Percentiles rank a stretch among this genome's conserved stretches.
phyloP scores from a whole-genome alignment of 2,888 invertebrate genomes.

The Micoletzkya japonica region DNA sequence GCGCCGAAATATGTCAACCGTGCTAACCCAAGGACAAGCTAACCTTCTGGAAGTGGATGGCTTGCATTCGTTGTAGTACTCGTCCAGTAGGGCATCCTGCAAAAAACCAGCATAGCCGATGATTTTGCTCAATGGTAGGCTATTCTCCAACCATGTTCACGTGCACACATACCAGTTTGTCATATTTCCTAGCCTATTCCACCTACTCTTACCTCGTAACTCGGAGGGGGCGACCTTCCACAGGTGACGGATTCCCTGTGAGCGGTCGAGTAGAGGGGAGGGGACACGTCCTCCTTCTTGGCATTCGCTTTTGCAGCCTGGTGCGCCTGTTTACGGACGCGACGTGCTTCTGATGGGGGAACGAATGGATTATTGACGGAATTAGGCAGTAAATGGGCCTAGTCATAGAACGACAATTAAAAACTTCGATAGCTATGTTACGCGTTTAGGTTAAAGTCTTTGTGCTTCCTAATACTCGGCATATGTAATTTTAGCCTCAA shows the following conservation, averaged over 20 bases:
- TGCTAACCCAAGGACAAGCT: neutral
- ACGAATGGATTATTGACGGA: too few relatives aligned
- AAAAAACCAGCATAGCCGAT: too few relatives aligned
- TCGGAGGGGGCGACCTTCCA: constrained; percentile 62
- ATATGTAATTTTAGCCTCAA: too few relatives aligned
- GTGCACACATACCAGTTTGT: neutral
- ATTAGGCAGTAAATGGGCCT: too few relatives aligned
- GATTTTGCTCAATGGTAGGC: too few relatives aligned
- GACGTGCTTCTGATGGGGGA: constrained; percentile 53
- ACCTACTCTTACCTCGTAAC: constrained; percentile 54
- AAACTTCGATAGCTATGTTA: too few relatives aligned
- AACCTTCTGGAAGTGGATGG: constrained; percentile 33
- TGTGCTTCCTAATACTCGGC: too few relatives aligned
- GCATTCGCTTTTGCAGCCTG: constrained; percentile 39
- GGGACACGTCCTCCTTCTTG: constrained; percentile 38
- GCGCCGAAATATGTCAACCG: neutral
- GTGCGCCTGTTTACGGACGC: constrained; percentile 50
- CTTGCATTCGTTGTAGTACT: constrained; percentile 58
- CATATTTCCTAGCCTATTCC: neutral
- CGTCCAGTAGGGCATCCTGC: constrained; percentile 57
- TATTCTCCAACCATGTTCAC: too few relatives aligned
- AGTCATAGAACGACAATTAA: too few relatives aligned
- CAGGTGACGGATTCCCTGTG: constrained; percentile 31
- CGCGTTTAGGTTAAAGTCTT: too few relatives aligned
- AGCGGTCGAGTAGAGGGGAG: constrained; percentile 42